phyloP scores from a whole-genome alignment of 2,888 invertebrate genomes.

The Apamea anceps region DNA sequence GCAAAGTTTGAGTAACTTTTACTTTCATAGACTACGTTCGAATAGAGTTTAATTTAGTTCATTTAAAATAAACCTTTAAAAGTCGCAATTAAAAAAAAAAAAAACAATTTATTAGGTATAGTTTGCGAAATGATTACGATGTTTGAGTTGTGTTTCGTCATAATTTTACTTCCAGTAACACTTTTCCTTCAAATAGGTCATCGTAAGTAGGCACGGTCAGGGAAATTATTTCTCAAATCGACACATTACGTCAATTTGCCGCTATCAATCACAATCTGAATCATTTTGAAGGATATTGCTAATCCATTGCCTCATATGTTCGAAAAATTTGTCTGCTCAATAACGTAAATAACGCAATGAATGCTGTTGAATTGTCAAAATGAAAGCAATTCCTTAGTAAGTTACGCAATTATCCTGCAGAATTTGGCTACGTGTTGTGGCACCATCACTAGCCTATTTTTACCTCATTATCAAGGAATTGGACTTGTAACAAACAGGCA shows the following conservation, averaged over 20 bases:
- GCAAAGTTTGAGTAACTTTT: slow-evolving; percentile 11
- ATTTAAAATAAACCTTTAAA: too few species aligned
- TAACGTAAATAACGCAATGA: too few species aligned
- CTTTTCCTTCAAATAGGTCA: not conserved
- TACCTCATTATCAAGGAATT: too few species aligned
- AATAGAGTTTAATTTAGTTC: not conserved
- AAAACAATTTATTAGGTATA: not conserved
- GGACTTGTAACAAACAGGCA: too few species aligned
- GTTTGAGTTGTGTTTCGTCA: not conserved
- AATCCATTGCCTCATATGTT: too few species aligned
- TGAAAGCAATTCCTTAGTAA: too few species aligned
- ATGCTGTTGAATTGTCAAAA: too few species aligned
- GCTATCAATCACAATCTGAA: too few species aligned
- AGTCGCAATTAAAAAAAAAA: not conserved
- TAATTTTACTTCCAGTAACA: not conserved
- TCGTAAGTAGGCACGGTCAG: not conserved
- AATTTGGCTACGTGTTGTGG: not conserved
- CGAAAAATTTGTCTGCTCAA: too few species aligned
- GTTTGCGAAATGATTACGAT: not conserved
- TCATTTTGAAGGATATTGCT: too few species aligned
- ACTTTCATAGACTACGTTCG: slow-evolving; percentile 1
- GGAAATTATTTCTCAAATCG: not conserved
- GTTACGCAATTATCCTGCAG: too few species aligned
- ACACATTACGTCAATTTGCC: not conserved
- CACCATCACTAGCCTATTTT: not conserved